Evolutionary conservation across 2,797 vertebrate genomes (phyloP).

Genomic region (Anguilla obscura): DNA sequence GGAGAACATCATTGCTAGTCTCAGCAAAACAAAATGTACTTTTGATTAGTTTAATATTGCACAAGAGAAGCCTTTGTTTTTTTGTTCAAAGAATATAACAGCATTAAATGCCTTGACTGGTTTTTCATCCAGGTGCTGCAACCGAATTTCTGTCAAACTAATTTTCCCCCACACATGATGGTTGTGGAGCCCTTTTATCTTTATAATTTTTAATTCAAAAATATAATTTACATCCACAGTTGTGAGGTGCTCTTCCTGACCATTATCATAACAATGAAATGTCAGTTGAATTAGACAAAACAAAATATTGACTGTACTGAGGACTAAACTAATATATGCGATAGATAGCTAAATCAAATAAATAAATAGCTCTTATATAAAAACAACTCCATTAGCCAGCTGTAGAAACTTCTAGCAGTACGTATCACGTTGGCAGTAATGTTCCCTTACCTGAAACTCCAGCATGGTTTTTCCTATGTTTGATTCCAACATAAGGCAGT

Average conservation of each 20-base stretch:
- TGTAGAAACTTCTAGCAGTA: neutral
- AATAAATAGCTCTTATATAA: neutral
- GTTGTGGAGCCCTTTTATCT: too few relatives aligned
- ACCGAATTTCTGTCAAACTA: too few relatives aligned
- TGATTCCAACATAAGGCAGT: conserved; percentile 81
- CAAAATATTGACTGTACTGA: neutral
- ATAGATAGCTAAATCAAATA: neutral
- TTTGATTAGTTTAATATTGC: neutral
- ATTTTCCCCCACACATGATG: too few relatives aligned
- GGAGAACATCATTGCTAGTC: neutral
- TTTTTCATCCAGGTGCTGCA: too few relatives aligned
- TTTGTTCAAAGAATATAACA: neutral
- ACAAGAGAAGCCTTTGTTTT: neutral
- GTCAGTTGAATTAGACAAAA: neutral
- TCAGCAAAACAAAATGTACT: neutral
- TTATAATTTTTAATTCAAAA: neutral
- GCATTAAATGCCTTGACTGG: too few relatives aligned
- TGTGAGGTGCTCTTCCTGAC: neutral
- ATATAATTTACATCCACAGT: neutral
- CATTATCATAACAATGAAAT: neutral
- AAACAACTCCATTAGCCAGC: neutral
- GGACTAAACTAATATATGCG: neutral
- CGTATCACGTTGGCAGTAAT: neutral
- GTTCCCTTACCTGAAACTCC: conserved; percentile 84
- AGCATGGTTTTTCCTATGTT: conserved; percentile 86